These are phyloP conservation scores for Neodiprion pinetum DNA, from an alignment of 1,140 invertebrate species.

Conservation along the genomic window DNA sequence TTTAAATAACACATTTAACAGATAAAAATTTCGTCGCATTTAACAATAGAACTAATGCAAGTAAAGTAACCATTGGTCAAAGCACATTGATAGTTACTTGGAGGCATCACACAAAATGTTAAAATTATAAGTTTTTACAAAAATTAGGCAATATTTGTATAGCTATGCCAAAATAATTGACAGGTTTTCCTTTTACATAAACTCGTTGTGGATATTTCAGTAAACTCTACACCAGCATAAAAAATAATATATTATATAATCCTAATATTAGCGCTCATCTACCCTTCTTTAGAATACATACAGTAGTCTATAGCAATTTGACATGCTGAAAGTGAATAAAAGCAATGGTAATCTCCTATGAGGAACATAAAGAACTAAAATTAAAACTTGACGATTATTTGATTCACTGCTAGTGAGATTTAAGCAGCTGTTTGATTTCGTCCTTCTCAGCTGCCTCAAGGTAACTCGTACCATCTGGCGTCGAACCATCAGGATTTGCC, in stretches of 20 bases:
- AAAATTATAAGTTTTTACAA: no score
- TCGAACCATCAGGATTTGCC: conserved; percentile 81
- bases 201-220: background rate
- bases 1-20: background rate
- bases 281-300: conserved; percentile 41
- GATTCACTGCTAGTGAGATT: conserved; percentile 53
- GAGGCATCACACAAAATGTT: no score
- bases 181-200: no score
- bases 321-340: conserved; percentile 24
- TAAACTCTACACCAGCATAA: background rate
- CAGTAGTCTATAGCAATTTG: conserved; percentile 34
- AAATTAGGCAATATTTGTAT: no score
- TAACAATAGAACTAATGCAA: background rate
- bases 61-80: background rate
- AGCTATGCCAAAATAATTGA: no score
- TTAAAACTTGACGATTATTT: conserved; percentile 42
- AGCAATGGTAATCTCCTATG: conserved; percentile 52
- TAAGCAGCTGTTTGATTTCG: conserved; percentile 84
- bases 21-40: background rate
- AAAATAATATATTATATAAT: conserved; percentile 16
- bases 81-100: background rate
- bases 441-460: conserved; percentile 89
- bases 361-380: conserved; percentile 60
- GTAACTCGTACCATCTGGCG: conserved; percentile 87
- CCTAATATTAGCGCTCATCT: conserved; percentile 13